Evolutionary conservation across 2,888 invertebrate species (phyloP), one percentile per base, ranked within the genome.

Genomic region (Tetramorium bicarinatum): DNA sequence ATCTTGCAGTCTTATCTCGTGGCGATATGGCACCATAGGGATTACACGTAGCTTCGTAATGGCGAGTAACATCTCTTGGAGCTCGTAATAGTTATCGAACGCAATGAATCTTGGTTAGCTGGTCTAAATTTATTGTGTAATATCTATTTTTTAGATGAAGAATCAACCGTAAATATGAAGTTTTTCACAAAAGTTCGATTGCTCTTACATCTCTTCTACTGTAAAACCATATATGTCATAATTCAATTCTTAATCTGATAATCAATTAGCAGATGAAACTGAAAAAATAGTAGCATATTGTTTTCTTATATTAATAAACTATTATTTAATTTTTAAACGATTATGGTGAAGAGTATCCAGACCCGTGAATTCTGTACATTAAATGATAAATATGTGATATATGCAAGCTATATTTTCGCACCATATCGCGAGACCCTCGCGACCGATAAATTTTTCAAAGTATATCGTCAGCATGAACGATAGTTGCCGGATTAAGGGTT

Each of bases 401-500:
- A 47, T 25, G 41, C 41, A 34, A n/a, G 54, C 44, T 67, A 67
- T 41, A 77, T 77, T 67, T 67, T 67, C 15, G 29, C 67, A 29
- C 2, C 54, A 56, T 67, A 77, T 71, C 71, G 21, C 59, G 56
- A 38, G 71, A 34, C 18, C 9, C 47, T 59, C 4, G 25, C 59
- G 38, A 18, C 54, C 71, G 47, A 79, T 71, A 34, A 52, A 75
- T 62, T 75, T 62, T 81, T 81, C 81, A 81, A 76, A 76, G 49
- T 79, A 79, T 15, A 49, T 52, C 59, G 18, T 59, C 41, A 61
- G 25, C 44, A 47, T 18, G 87, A 76, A 84, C 85, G 86, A 87
- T 82, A 74, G 82, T 84, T 29, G 69, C 41, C n/a, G 82, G 85
- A 86, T 87, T 87, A 87, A 41, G 74, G 82, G 86, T 29, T 25